Evolutionary conservation across 2,113 vertebrate species (phyloP), one percentile per base, ranked within the genome.

Genomic region (Oenanthe melanoleuca): DNA sequence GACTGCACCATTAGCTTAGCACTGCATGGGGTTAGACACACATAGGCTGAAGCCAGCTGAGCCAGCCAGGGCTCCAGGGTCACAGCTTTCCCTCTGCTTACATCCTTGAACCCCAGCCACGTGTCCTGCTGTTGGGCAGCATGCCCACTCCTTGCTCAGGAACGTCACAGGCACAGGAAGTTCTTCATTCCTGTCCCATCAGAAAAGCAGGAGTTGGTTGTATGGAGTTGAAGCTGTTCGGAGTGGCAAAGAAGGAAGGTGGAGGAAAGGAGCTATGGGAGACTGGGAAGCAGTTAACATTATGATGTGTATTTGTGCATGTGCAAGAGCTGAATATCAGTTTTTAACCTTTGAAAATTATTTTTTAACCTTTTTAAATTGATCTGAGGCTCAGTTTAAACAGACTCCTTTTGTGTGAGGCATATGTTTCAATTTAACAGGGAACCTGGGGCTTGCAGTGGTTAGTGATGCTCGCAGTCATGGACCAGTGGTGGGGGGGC

Each of bases 21-120:
- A 14, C 38, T 66, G 25, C 0, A 0, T 44, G 34, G 45, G 11
- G 8, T 59, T 66, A 80, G 64, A 49, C 20, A 24, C 17, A 1
- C 2, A 7, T 0, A 22, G n/a, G 5, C 25, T 49, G 21, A 50
- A 79, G 78, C 24, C 49, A 50, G 42, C 42, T 47, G 52, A 63
- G 38, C 37, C 81, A 89, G 44, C 29, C 75, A 52, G 79, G 26
- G 31, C 24, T 73, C 69, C 7, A 45, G 26, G 55, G 24, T 42
- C 18, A 24, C 67, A 77, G 37, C 56, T 70, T 73, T 84, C 21
- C 56, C 47, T 86, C 49, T 92, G 57, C 45, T 20, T 87, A 12
- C 2, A 0, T 31, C 93, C 31, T 38, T 91, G 71, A 38, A 49
- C 12, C 23, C 59, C 2, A 6, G 17, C 23, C 28, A 26, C 3